phyloP scores from a whole-genome alignment of 1,140 invertebrate genomes.

The Thaumetopoea pityocampa region DNA sequence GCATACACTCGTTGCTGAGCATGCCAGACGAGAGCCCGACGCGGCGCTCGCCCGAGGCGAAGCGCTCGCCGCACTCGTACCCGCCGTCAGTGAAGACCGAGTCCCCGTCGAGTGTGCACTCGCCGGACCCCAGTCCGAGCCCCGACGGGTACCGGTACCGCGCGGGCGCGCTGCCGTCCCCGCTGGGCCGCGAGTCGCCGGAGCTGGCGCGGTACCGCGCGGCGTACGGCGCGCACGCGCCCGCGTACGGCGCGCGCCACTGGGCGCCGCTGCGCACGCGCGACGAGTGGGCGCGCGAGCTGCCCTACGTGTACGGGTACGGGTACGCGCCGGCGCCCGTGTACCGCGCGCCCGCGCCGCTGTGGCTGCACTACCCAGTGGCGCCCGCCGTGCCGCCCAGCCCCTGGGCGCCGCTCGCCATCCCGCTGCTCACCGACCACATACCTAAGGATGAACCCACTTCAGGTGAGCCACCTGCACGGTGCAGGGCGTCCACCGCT shows the following conservation, averaged over 20 bases:
- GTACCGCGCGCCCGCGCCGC: constrained; percentile 49
- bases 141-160: constrained; percentile 57
- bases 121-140: constrained; percentile 61
- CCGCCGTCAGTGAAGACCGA: constrained; percentile 54
- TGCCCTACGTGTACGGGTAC: constrained; percentile 44
- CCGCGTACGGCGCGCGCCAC: constrained; percentile 28
- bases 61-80: constrained; percentile 52
- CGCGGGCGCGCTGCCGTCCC: no score
- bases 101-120: constrained; percentile 55
- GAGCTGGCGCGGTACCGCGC: constrained; percentile 19
- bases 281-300: constrained; percentile 39
- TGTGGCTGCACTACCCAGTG: constrained; percentile 40
- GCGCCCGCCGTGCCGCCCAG: constrained; percentile 43
- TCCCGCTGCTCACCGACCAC: constrained; percentile 64
- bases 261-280: constrained; percentile 33
- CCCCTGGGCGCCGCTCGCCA: constrained; percentile 60
- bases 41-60: constrained; percentile 45
- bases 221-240: constrained; percentile 36
- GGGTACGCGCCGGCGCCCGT: constrained; percentile 37
- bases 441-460: constrained; percentile 68
- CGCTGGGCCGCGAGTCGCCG: constrained; percentile 33
- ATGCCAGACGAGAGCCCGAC: constrained; percentile 60
- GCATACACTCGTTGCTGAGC: constrained; percentile 85
- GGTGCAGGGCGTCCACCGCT: no score
- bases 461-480: constrained; percentile 41